Percentiles rank a stretch among this genome's conserved stretches.
Conservation (phyloP, 2,113 vertebrate genomes). For the Entomyzon cyanotis region DNA sequence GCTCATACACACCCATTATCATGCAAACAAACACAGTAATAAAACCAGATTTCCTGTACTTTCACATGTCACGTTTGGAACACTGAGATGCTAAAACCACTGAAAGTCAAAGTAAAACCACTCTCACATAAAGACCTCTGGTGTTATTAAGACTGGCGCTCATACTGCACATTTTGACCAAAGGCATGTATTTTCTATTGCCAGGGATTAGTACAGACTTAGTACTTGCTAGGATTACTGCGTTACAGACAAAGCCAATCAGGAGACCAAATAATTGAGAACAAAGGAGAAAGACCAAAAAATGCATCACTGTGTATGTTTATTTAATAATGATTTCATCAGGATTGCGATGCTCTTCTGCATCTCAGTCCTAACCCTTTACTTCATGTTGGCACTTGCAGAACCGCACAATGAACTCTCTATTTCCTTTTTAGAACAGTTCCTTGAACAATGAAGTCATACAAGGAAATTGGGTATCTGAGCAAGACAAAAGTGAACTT, state of each 20-base stretch:
- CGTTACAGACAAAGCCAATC: neutral
- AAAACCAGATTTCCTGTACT: neutral
- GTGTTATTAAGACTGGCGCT: neutral
- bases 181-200: neutral
- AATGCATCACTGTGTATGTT: rapidly evolving
- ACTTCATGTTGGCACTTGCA: neutral
- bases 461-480: rapidly evolving
- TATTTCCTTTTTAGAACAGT: neutral
- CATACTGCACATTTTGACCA: neutral
- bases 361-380: neutral
- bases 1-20: neutral
- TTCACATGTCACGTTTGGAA: neutral
- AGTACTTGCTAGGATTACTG: neutral
- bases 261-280: neutral
- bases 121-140: neutral
- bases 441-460: neutral
- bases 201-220: neutral
- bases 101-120: neutral
- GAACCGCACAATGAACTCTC: rapidly evolving
- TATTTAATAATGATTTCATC: neutral
- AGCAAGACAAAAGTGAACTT: neutral
- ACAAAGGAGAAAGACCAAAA: neutral
- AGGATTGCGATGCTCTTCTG: neutral
- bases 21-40: neutral
- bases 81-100: neutral